phyloP scores from a whole-genome alignment of 2,797 vertebrate species.

The Urophycis tenuis region DNA sequence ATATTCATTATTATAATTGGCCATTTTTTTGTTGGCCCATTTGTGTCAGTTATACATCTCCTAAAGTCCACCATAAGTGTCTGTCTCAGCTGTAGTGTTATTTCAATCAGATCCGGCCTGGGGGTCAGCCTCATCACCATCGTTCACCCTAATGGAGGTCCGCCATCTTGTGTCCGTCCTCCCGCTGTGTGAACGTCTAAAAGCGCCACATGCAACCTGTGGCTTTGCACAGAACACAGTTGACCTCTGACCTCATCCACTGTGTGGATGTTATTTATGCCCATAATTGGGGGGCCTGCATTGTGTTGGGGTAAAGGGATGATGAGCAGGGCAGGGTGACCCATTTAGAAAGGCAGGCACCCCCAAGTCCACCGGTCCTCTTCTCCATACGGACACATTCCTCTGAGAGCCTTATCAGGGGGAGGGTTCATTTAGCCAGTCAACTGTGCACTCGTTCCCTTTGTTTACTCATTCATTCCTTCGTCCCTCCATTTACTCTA shows the following conservation, averaged over 20 bases:
- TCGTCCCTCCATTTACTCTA: conserved; percentile 57
- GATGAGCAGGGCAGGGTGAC: conserved; percentile 64
- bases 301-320: conserved; percentile 46
- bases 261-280: conserved; percentile 65
- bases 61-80: too few species aligned
- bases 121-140: neutral
- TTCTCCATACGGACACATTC: conserved; percentile 57
- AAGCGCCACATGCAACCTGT: conserved; percentile 30
- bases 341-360: conserved; percentile 55
- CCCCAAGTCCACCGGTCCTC: conserved; percentile 17
- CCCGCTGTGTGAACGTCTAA: conserved; percentile 20
- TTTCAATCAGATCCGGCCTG: too few species aligned
- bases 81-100: too few species aligned
- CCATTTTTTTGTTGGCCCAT: too few species aligned
- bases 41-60: too few species aligned
- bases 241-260: conserved; percentile 60
- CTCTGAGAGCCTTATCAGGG: conserved; percentile 51
- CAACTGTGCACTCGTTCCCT: conserved; percentile 27
- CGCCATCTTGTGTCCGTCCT: too few species aligned
- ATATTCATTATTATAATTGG: too few species aligned
- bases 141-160: conserved; percentile 17
- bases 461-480: conserved; percentile 46
- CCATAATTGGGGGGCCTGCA: conserved; percentile 54
- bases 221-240: conserved; percentile 38
- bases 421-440: conserved; percentile 37